Evolutionary conservation across 2,113 vertebrate genomes (phyloP).

Genomic region (Paradoxurus hermaphroditus): DNA sequence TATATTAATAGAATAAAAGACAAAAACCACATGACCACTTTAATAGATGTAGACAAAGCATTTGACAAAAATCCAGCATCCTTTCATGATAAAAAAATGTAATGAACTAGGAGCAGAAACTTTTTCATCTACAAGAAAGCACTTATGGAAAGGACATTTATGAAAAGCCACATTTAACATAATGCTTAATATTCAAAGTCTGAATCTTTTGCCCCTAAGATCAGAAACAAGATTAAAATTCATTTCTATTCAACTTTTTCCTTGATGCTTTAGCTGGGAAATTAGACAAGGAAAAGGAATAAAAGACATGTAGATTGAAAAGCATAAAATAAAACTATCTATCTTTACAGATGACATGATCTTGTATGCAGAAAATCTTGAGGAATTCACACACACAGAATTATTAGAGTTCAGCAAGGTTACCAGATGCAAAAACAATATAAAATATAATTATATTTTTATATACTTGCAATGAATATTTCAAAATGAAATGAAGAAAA

Average conservation of each 20-base stretch:
- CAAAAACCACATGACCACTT: not conserved
- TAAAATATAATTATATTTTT: not conserved
- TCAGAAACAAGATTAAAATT: not conserved
- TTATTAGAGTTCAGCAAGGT: not conserved
- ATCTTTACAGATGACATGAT: not conserved
- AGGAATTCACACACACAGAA: not conserved
- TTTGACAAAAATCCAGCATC: not conserved
- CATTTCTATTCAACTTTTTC: not conserved
- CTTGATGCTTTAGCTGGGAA: not conserved
- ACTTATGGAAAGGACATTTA: not conserved
- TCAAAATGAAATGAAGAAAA: not conserved
- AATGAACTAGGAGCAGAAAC: not conserved
- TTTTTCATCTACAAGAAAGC: not conserved
- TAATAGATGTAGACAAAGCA: not conserved
- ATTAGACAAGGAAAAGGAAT: not conserved
- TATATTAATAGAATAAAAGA: not conserved
- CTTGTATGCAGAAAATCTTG: not conserved
- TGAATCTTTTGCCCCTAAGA: not conserved
- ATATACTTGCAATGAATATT: not conserved
- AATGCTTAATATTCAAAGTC: not conserved
- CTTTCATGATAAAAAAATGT: not conserved
- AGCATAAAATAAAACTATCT: not conserved
- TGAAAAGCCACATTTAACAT: not conserved
- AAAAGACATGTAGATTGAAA: not conserved
- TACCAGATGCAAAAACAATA: not conserved